Evolutionary conservation across 1,140 invertebrate species (phyloP).

Genomic region (Drosophila mauritiana): DNA sequence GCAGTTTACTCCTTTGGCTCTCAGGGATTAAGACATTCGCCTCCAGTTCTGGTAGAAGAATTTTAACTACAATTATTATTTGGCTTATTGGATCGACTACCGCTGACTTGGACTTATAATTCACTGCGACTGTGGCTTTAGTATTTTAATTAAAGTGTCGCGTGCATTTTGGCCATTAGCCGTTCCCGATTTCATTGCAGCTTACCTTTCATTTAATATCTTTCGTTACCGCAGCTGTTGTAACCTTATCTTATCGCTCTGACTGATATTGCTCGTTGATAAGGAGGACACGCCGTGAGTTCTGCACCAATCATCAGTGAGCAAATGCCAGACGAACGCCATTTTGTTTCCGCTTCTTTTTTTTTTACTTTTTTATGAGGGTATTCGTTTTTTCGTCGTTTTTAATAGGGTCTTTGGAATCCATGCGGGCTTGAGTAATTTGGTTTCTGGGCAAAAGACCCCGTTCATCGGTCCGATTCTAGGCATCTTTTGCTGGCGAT

Average conservation of each 20-base stretch:
- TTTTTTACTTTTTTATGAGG: constrained; percentile 22
- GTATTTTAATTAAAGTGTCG: constrained; percentile 78
- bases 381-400: not conserved
- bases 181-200: constrained; percentile 5
- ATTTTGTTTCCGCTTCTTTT: constrained; percentile 59
- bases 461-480: constrained; percentile 26
- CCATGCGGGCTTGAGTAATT: constrained; percentile 18
- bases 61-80: not conserved
- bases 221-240: constrained; percentile 5
- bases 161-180: constrained; percentile 42
- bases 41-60: too few species aligned
- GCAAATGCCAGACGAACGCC: constrained; percentile 40
- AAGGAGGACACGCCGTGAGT: constrained; percentile 30
- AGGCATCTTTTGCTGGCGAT: constrained; percentile 25
- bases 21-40: too few species aligned
- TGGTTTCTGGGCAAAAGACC: not conserved
- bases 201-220: not conserved
- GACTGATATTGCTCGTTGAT: constrained; percentile 50
- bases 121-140: constrained; percentile 26
- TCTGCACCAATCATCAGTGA: constrained; percentile 56
- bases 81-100: too few species aligned
- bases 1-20: too few species aligned
- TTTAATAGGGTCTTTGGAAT: not conserved
- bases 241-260: constrained; percentile 62
- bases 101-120: not conserved